A percentile compares a stretch with the other conserved stretches of the same genome.
These are phyloP conservation scores for Achroia grisella DNA, from an alignment of 1,140 invertebrate genomes.

Conservation along the genomic window DNA sequence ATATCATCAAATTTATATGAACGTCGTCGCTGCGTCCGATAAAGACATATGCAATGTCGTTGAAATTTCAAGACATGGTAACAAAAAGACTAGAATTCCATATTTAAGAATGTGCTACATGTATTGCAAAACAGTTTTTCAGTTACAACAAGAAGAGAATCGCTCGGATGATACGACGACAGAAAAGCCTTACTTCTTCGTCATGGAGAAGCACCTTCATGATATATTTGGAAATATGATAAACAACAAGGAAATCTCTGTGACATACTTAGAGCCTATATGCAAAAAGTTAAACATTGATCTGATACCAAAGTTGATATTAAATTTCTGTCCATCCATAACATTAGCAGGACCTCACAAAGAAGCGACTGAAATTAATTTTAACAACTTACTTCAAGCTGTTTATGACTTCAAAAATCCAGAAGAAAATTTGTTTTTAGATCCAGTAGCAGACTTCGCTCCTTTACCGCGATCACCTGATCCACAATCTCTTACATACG, in stretches of 20 bases:
- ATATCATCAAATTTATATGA: conserved; percentile 67
- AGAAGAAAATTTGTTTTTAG: conserved; percentile 56
- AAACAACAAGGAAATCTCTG: conserved; percentile 56
- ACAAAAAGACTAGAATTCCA: conserved; percentile 47
- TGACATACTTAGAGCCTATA: conserved; percentile 60
- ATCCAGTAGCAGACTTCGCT: conserved; percentile 45
- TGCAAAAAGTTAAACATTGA: conserved; percentile 69
- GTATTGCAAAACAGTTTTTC: conserved; percentile 60
- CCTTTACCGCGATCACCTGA: conserved; percentile 48
- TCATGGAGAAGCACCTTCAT: conserved; percentile 57
- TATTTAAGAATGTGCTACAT: conserved; percentile 68
- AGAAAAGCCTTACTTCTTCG: conserved; percentile 46
- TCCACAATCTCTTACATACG: conserved; percentile 58
- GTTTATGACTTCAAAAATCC: conserved; percentile 61
- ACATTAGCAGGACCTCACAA: conserved; percentile 39
- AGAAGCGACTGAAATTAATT: conserved; percentile 48
- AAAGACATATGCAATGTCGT: conserved; percentile 64
- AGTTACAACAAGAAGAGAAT: conserved; percentile 51
- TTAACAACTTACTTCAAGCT: conserved; percentile 54
- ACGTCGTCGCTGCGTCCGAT: conserved; percentile 57
- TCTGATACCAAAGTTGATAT: conserved; percentile 64
- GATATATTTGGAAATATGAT: conserved; percentile 68
- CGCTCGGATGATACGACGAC: conserved; percentile 10
- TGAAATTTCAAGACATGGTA: conserved; percentile 44
- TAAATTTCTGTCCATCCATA: conserved; percentile 68